These are phyloP conservation scores for Palythoa grandiflora DNA, from an alignment of 92 coral and sea anemone species.

Conservation along the genomic window DNA sequence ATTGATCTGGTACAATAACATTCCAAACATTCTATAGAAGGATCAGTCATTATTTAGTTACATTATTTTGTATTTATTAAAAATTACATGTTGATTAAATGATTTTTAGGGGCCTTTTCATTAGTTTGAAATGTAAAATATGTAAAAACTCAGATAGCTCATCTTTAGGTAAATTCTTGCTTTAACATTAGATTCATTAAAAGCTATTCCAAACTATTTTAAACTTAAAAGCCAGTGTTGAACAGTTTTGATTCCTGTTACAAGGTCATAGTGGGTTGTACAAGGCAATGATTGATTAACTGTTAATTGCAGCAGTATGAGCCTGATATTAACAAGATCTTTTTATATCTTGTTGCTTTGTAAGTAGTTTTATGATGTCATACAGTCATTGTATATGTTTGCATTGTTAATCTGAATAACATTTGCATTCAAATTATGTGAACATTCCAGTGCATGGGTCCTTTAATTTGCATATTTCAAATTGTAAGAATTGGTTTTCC, in stretches of 20 bases:
- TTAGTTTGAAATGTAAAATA: too few relatives aligned
- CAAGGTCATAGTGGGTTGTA: background rate
- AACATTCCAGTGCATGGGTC: conserved; percentile 43
- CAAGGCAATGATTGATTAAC: background rate
- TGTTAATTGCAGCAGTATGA: background rate
- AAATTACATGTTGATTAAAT: too few relatives aligned
- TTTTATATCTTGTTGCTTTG: background rate
- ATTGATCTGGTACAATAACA: too few relatives aligned
- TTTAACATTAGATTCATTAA: background rate
- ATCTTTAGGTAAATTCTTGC: too few relatives aligned
- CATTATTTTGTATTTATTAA: too few relatives aligned
- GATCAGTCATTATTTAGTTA: too few relatives aligned
- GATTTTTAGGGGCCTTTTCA: too few relatives aligned
- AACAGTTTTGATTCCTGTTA: background rate
- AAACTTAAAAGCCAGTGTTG: background rate
- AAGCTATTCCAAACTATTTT: background rate
- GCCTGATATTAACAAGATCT: background rate
- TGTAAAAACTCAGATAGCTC: too few relatives aligned
- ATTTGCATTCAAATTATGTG: conserved; percentile 32
- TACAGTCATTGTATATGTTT: background rate
- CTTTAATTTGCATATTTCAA: background rate
- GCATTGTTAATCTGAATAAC: background rate
- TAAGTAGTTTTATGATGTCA: conserved; percentile 32
- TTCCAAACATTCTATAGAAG: too few relatives aligned
- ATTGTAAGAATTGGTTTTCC: background rate